A percentile compares a stretch with the other conserved stretches of the same genome.
Evolutionary conservation across 1,140 invertebrate genomes (phyloP).

Genomic region (Neuroterus valhalla): DNA sequence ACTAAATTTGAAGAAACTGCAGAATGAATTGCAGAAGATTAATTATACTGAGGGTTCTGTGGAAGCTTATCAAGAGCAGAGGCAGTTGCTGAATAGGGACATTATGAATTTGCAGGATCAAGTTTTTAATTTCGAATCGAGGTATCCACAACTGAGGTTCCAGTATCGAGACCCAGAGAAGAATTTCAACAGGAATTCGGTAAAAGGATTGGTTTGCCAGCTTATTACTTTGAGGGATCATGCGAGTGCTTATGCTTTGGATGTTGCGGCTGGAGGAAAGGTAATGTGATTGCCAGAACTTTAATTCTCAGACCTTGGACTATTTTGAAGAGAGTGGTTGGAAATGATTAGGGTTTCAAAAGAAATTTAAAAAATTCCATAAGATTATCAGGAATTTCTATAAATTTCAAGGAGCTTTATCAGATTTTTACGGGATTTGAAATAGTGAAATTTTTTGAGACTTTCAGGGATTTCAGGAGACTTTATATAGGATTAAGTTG

Average conservation of each 20-base stretch:
- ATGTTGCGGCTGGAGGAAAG: slow-evolving; percentile 89
- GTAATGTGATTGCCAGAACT: slow-evolving; percentile 70
- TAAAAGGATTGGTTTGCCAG: slow-evolving; percentile 87
- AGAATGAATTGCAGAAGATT: slow-evolving; percentile 77
- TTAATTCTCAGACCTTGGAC: slow-evolving; percentile 25
- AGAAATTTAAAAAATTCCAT: no score
- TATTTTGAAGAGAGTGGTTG: no score
- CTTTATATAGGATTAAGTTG: no score
- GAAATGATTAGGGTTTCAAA: no score
- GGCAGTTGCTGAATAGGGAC: slow-evolving; percentile 74
- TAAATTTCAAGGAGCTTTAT: no score
- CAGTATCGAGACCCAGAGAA: slow-evolving; percentile 84
- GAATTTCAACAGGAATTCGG: slow-evolving; percentile 85
- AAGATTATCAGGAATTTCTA: no score
- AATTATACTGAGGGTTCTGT: slow-evolving; percentile 82
- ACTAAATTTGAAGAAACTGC: slow-evolving; percentile 78
- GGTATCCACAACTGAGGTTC: slow-evolving; percentile 83
- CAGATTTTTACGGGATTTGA: no score
- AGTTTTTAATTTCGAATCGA: slow-evolving; percentile 79
- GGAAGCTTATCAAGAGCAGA: slow-evolving; percentile 77
- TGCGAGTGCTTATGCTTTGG: slow-evolving; percentile 86
- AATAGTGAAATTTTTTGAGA: no score
- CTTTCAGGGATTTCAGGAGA: no score
- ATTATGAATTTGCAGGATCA: slow-evolving; percentile 76
- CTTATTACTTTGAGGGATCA: slow-evolving; percentile 86